Evolutionary conservation across 2,797 vertebrate species (phyloP).

Genomic region (Pagetopsis macropterus): DNA sequence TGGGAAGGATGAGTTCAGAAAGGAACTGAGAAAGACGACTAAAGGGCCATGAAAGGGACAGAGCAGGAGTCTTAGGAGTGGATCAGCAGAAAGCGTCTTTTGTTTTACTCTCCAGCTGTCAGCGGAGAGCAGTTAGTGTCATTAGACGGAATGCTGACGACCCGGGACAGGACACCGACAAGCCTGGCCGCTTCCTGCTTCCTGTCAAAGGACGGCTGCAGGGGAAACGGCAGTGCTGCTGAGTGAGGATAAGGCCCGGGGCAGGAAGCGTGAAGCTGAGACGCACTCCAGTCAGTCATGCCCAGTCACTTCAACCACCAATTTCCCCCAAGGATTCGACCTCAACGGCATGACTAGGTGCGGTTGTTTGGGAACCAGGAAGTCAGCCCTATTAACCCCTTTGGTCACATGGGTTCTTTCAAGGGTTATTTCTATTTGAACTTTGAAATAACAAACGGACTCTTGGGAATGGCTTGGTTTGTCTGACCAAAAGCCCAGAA

Average conservation of each 20-base stretch:
- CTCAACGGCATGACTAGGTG: conserved; percentile 43
- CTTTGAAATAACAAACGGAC: neutral
- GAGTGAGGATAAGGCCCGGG: conserved; percentile 72
- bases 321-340: conserved; percentile 50
- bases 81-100: conserved; percentile 36
- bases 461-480: neutral
- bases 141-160: conserved; percentile 59
- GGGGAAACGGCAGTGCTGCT: conserved; percentile 73
- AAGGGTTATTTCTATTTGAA: neutral
- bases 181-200: conserved; percentile 77
- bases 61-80: conserved; percentile 14
- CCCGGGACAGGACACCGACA: conserved; percentile 65
- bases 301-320: conserved; percentile 48
- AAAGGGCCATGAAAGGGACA: conserved; percentile 31
- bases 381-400: conserved; percentile 36
- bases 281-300: conserved; percentile 65
- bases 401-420: conserved; percentile 23
- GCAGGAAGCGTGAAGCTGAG: conserved; percentile 76
- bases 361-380: conserved; percentile 51
- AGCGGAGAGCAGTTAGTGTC: conserved; percentile 67
- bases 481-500: neutral
- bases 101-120: conserved; percentile 63
- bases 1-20: conserved; percentile 24
- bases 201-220: conserved; percentile 74
- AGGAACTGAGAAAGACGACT: conserved; percentile 24